Evolutionary conservation across 2,888 invertebrate species (phyloP), one percentile per base, ranked within the genome.

Genomic region (Cordylochernes scorpioides): DNA sequence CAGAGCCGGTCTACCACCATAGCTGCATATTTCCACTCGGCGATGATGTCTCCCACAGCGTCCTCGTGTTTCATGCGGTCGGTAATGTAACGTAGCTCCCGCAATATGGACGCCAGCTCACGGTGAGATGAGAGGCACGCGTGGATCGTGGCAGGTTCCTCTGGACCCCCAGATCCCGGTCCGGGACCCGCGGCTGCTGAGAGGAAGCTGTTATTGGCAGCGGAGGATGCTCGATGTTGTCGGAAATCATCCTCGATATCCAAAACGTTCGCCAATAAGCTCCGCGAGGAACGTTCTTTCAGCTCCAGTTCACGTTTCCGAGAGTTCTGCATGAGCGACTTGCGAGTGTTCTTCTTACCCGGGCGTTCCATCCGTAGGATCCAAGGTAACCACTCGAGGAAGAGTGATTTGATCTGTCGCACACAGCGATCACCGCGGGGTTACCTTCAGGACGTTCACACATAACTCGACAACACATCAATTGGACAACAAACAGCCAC

Each of bases 1-100:
- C 88, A 88, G 60, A 86, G 69, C 68, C 80, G 71, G 61, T 91
- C 88, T 52, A 91, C 82, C 52, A 88, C 88, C 80, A 86, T 84
- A 42, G 86, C 88, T 33, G 88, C 88, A 54, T 88, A 91, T 55
- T 84, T 86, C 88, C 88, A 88, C 55, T 91, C 88, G 3, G 52
- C 77, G 58, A 82, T 74, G 57, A 84, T 67, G 59, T 78, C 82
- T 58, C 72, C 71, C 51, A 77, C 73, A 57, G 80, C 74, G 60
- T 91, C 88, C 55, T 84, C 82, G 58, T 74, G 73, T 58, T 78
- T 72, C 64, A 88, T 68, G 64, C 84, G 71, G 61, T 74, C 71
- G 49, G 82, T 84, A 57, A 84, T 78, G 62, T 72, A 73, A 56
- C 74, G 69, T 44, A 91, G 61, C 64, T 91, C 88, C 60, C 80